phyloP scores from a whole-genome alignment of 2,888 invertebrate species.

The Thymelicus sylvestris region DNA sequence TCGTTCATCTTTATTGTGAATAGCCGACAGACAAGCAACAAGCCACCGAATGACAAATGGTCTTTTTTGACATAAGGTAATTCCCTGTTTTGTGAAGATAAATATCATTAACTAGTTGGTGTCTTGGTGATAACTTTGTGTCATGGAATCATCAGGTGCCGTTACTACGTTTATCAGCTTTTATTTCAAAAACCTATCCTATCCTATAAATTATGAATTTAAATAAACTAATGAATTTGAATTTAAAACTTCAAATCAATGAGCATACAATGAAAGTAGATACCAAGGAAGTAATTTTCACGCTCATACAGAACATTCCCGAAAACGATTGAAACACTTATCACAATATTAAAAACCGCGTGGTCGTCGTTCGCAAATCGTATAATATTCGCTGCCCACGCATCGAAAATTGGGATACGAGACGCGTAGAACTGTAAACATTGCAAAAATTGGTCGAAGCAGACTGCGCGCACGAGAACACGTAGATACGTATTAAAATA shows the following conservation, averaged over 20 bases:
- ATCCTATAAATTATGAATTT: no score
- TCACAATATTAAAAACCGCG: not conserved
- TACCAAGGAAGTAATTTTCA: not conserved
- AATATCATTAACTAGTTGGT: no score
- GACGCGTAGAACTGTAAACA: constrained; percentile 49
- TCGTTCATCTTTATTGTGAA: not conserved
- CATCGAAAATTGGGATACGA: constrained; percentile 14
- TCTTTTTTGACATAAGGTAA: no score
- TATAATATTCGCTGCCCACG: constrained; percentile 12
- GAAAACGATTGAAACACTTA: not conserved
- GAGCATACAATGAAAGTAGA: not conserved
- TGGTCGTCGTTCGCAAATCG: constrained; percentile 1
- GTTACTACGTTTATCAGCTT: no score
- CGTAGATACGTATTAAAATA: constrained; percentile 79
- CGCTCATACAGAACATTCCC: not conserved
- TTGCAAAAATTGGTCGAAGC: constrained; percentile 61
- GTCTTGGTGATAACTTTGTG: no score
- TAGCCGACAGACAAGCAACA: no score
- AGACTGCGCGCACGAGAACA: constrained; percentile 61
- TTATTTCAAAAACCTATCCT: no score
- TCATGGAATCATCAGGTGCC: no score
- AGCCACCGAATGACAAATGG: no score
- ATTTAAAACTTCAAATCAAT: not conserved
- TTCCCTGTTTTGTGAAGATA: no score
- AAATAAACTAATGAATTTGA: no score